These are phyloP conservation scores for Ectobius pallidus DNA, from an alignment of 2,888 invertebrate species.

Conservation along the genomic window DNA sequence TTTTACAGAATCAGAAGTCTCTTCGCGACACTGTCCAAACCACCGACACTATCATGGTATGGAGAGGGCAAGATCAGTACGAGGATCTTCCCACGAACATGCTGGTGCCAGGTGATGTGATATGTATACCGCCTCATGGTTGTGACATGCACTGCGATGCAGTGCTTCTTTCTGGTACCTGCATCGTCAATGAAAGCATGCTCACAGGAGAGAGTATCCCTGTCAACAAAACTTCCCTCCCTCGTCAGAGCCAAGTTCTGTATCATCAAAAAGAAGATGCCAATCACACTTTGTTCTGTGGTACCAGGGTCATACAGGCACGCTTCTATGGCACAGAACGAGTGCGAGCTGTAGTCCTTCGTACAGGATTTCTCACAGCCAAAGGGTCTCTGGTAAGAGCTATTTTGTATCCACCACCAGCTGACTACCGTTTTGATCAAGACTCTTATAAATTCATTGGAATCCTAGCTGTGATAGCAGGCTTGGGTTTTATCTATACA, in stretches of 20 bases:
- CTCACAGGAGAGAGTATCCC: slow-evolving; percentile 95
- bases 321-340: slow-evolving; percentile 3
- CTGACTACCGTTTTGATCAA: slow-evolving; percentile 61
- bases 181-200: slow-evolving; percentile 94
- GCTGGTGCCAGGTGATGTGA: slow-evolving; percentile 86
- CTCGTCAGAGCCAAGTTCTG: slow-evolving; percentile 62
- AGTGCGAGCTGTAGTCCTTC: slow-evolving; percentile 50
- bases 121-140: slow-evolving; percentile 79
- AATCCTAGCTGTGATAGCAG: slow-evolving; percentile 58
- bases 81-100: slow-evolving; percentile 62
- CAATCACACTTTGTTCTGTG: slow-evolving; percentile 87
- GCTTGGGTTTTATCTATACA: slow-evolving; percentile 61
- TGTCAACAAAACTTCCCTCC: slow-evolving; percentile 81
- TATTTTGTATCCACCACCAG: slow-evolving; percentile 63
- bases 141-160: slow-evolving; percentile 85
- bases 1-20: slow-evolving; percentile 55
- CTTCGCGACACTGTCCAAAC: slow-evolving; percentile 57
- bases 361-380: slow-evolving; percentile 57
- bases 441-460: slow-evolving; percentile 60
- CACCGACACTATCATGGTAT: slow-evolving; percentile 59
- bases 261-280: slow-evolving; percentile 78
- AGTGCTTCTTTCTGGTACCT: slow-evolving; percentile 82
- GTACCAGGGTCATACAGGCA: slow-evolving; percentile 65
- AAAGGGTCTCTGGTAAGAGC: slow-evolving; percentile 61
- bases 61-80: slow-evolving; percentile 55